Evolutionary conservation across 1,140 invertebrate genomes (phyloP).

Genomic region (Eupristina koningsbergeri): DNA sequence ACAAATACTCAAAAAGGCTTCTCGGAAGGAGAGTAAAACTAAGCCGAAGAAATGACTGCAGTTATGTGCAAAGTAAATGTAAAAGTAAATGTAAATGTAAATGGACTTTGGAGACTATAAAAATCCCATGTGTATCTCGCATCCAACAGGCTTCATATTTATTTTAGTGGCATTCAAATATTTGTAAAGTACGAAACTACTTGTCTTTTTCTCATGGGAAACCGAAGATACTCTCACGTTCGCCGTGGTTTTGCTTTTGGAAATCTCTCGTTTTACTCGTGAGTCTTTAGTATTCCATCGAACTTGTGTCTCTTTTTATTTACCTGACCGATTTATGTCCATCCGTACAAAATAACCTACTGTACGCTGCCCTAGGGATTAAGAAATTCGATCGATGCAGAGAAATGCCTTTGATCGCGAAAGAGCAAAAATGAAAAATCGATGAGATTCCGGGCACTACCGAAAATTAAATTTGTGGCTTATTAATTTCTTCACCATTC

Average conservation of each 20-base stretch:
- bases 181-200: constrained; percentile 21
- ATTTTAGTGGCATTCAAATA: constrained; percentile 25
- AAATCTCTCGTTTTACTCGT: constrained; percentile 15
- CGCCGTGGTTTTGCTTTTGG: constrained; percentile 58
- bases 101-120: constrained; percentile 14
- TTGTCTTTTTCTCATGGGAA: constrained; percentile 50
- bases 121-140: background rate
- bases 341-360: background rate
- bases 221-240: constrained; percentile 41
- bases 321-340: background rate
- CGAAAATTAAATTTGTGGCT: too few relatives aligned
- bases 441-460: too few relatives aligned
- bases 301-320: constrained; percentile 21
- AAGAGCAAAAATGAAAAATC: too few relatives aligned
- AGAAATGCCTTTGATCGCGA: too few relatives aligned
- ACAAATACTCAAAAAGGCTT: background rate
- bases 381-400: background rate
- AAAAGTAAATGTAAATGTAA: too few relatives aligned
- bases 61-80: too few relatives aligned
- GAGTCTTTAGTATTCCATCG: background rate
- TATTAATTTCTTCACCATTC: background rate
- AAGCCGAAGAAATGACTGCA: background rate
- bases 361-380: too few relatives aligned
- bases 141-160: constrained; percentile 13
- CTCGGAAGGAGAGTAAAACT: background rate